Evolutionary conservation across 1,140 invertebrate genomes (phyloP).

Genomic region (Diachasmimorpha longicaudata): DNA sequence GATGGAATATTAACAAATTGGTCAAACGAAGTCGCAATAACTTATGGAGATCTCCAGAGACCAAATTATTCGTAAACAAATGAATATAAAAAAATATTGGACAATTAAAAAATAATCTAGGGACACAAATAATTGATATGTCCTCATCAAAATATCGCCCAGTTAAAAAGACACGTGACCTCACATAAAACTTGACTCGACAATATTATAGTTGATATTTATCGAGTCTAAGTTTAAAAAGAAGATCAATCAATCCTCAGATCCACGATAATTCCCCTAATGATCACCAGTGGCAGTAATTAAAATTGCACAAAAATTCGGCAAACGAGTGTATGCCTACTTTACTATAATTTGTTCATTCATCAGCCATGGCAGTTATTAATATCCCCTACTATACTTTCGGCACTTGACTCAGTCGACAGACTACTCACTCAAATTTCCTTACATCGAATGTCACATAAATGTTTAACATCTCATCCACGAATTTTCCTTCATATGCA

Average conservation of each 20-base stretch:
- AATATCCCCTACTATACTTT: neutral
- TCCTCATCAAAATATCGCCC: no score
- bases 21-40: no score
- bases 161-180: no score
- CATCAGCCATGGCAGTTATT: neutral
- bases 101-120: neutral
- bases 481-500: conserved; percentile 52
- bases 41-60: no score
- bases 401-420: neutral
- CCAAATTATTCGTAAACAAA: no score
- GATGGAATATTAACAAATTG: no score
- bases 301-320: conserved; percentile 17
- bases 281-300: conserved; percentile 19
- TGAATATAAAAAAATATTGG: neutral
- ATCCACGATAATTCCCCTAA: neutral
- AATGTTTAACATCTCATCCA: neutral
- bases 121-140: neutral
- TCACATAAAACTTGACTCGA: no score
- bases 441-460: neutral
- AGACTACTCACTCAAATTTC: neutral
- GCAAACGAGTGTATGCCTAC: conserved; percentile 12
- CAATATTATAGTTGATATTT: no score
- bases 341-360: neutral
- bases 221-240: neutral
- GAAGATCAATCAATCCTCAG: neutral